Conservation (phyloP, 2,888 invertebrate genomes). For the Rhogogaster chlorosoma region DNA sequence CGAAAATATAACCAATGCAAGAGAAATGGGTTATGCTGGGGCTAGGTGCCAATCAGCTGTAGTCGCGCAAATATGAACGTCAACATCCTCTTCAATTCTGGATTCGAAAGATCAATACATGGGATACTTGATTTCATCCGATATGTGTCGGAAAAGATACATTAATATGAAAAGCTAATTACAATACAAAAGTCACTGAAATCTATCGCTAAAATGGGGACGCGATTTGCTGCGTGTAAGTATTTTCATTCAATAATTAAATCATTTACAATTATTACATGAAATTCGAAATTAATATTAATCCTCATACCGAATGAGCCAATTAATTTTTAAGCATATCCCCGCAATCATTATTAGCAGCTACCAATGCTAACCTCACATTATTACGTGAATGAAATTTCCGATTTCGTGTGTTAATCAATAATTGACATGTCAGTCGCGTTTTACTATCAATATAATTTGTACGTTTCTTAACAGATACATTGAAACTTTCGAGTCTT, state of each 20-base stretch:
- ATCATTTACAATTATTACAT: neutral
- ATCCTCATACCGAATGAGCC: neutral
- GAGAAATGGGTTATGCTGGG: neutral
- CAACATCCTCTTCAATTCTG: slow-evolving; percentile 21
- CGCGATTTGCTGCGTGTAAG: slow-evolving; percentile 41
- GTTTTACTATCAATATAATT: slow-evolving; percentile 22
- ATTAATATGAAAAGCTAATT: neutral
- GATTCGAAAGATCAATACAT: slow-evolving; percentile 24
- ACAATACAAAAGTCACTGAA: neutral
- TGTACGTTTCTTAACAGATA: slow-evolving; percentile 83
- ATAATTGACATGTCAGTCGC: neutral
- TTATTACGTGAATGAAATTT: neutral
- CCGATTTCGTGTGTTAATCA: neutral
- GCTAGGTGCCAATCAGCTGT: neutral
- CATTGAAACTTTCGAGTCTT: slow-evolving; percentile 97
- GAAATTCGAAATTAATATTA: neutral
- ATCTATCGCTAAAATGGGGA: slow-evolving; percentile 36
- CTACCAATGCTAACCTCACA: neutral
- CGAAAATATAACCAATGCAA: neutral
- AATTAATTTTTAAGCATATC: neutral
- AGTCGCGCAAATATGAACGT: neutral
- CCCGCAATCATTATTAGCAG: neutral
- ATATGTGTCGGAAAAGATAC: slow-evolving; percentile 4
- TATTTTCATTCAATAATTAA: neutral
- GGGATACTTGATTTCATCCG: neutral